Evolutionary conservation across 2,113 vertebrate species (phyloP), one percentile per base, ranked within the genome.

Genomic region (Acanthisitta chloris): DNA sequence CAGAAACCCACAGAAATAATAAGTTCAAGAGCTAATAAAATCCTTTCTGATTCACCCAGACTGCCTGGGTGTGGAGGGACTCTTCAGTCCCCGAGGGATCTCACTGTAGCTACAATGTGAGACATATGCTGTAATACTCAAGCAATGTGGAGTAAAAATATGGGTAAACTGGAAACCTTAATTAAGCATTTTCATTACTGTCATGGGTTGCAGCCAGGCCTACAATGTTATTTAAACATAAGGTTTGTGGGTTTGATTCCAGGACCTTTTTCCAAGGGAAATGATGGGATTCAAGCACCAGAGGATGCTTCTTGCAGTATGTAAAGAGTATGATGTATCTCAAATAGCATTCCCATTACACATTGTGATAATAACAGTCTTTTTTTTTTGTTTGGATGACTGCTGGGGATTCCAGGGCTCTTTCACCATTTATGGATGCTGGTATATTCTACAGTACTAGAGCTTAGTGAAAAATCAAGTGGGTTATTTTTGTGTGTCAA

Each of bases 261-360:
- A 64, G 73, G 81, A 94, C 59, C 38, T 45, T 83, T 89, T 93
- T 94, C 85, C 92, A 91, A 82, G 64, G 66, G 46, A 96, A 95
- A 87, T 83, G 17, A 81, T 93, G 90, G 43, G 76, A 88, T 88
- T 92, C 76, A 77, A 88, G 57, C 34, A 88, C 33, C 66, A 86
- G 81, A 92, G 69, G 64, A 96, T 93, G 66, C 36, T 90, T 96
- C 94, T 95, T 88, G 85, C 62, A 92, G 54, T 91, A 42, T 86
- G 79, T 86, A 91, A 91, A 80, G 76, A 57, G 46, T n/a, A 94
- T 96, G 94, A 96, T 90, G 87, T 29, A 55, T 93, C 24, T 71
- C 90, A 94, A 92, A 96, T 96, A 88, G 8, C 76, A 94, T 94
- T 95, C 59, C 48, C 42, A 88, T 97, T 93, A 92, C 87, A 58